Evolutionary conservation across 2,888 invertebrate genomes (phyloP), one percentile per base, ranked within the genome.

Genomic region (Molorchus minor): DNA sequence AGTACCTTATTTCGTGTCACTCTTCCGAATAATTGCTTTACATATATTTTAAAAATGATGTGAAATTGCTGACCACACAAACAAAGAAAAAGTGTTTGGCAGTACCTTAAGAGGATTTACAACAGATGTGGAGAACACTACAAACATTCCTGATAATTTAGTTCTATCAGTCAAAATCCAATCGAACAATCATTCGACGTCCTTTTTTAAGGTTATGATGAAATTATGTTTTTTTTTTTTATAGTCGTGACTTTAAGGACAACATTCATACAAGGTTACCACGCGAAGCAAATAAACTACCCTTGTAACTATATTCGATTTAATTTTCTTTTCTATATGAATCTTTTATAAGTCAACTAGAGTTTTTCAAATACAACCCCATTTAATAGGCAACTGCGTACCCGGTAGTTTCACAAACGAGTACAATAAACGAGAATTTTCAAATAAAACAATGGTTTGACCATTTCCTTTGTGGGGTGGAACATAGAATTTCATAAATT

Each of bases 401-500:
- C 2, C 8, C n/a, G 20, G 35, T 40, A 49, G 1, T 49, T 38
- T 36, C 21, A 15, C 16, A 38, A 49, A 49, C 25, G 38, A 25
- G 21, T 40, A 36, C 15, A 15, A 49, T 40, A 49, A 49, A 49
- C 5, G 43, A 3, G 21, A 20, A 25, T 43, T 43, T 19, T 35
- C 36, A 38, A 38, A 49, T 35, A 38, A 49, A 38, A 49, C 29
- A 25, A 49, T 49, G 13, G 15, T 3, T 30, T 49, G 49, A 49
- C 49, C n/a, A 35, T 49, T 49, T 38, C 49, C 49, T 38, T 40
- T 19, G 25, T 49, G 15, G 19, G 16, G 36, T 29, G 20, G 13
- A 36, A 29, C 38, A 38, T 49, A 40, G 38, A 49, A 35, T 49
- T 49, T 49, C 16, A 38, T 38, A 38, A 61, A 61, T 53, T 61